These are phyloP conservation scores for Habrosyne pyritoides DNA, from an alignment of 2,888 invertebrate genomes.

Conservation along the genomic window DNA sequence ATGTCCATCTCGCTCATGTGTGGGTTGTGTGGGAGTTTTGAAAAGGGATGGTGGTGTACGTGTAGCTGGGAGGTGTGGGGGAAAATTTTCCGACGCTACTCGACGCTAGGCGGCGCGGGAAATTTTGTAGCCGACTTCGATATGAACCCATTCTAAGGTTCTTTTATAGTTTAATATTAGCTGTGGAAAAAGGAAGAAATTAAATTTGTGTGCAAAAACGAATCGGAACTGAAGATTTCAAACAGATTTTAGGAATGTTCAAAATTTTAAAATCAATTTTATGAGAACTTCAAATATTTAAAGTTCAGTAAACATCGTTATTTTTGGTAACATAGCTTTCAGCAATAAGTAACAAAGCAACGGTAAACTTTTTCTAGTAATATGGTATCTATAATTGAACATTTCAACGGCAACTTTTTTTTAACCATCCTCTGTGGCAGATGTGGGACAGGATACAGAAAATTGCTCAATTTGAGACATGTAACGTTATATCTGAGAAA, in stretches of 20 bases:
- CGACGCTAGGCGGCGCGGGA: slow-evolving; percentile 76
- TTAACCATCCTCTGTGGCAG: slow-evolving; percentile 54
- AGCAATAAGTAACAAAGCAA: not conserved
- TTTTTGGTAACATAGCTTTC: not conserved
- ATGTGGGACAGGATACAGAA: slow-evolving; percentile 76
- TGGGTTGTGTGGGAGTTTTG: slow-evolving; percentile 65
- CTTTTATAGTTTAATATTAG: slow-evolving; percentile 4
- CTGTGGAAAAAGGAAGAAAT: too few species aligned
- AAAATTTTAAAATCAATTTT: too few species aligned
- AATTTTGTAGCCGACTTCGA: slow-evolving; percentile 26
- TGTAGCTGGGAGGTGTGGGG: slow-evolving; percentile 49
- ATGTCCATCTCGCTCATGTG: slow-evolving; percentile 76
- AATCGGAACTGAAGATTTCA: too few species aligned
- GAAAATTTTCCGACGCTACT: slow-evolving; percentile 66
- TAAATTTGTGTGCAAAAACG: too few species aligned
- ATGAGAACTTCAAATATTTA: too few species aligned
- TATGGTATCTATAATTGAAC: slow-evolving; percentile 50
- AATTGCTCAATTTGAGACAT: slow-evolving; percentile 74
- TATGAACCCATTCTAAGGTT: slow-evolving; percentile 26
- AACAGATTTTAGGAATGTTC: too few species aligned
- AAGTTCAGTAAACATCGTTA: not conserved
- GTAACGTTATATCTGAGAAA: slow-evolving; percentile 69
- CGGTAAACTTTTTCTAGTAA: not conserved
- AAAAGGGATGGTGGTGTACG: slow-evolving; percentile 69
- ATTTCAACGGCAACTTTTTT: slow-evolving; percentile 63